A percentile compares a stretch with the other conserved stretches of the same genome.
These are phyloP conservation scores for Octopus sinensis DNA, from an alignment of 1,140 invertebrate species.

Conservation along the genomic window DNA sequence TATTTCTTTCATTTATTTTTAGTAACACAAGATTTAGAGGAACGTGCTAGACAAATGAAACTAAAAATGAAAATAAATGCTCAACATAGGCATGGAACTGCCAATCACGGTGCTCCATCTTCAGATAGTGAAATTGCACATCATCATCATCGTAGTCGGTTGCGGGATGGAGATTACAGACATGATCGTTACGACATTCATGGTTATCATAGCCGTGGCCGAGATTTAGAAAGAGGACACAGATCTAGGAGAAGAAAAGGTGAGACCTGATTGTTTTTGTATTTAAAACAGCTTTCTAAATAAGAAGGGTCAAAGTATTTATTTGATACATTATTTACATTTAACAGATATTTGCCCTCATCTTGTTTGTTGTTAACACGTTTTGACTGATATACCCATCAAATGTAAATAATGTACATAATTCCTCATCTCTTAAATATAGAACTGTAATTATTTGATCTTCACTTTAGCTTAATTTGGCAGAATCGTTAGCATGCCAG, in stretches of 20 bases:
- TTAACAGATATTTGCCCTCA: too few relatives aligned
- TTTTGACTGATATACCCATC: too few relatives aligned
- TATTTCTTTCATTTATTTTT: constrained; percentile 18
- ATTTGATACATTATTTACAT: too few relatives aligned
- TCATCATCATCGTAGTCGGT: constrained; percentile 12
- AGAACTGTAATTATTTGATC: too few relatives aligned
- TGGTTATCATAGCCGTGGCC: constrained; percentile 23
- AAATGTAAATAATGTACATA: too few relatives aligned
- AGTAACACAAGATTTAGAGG: constrained; percentile 76
- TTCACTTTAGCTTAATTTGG: too few relatives aligned
- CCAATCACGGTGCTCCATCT: constrained; percentile 18
- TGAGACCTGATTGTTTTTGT: neutral
- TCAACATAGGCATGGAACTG: constrained; percentile 28
- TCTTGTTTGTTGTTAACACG: too few relatives aligned
- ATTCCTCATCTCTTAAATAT: too few relatives aligned
- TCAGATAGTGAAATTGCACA: constrained; percentile 41
- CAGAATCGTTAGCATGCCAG: too few relatives aligned
- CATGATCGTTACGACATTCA: constrained; percentile 26
- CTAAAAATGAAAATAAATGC: constrained; percentile 63
- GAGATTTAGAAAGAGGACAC: constrained; percentile 31
- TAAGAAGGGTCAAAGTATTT: too few relatives aligned
- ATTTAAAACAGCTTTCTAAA: too few relatives aligned
- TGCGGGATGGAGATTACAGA: constrained; percentile 18
- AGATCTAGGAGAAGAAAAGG: constrained; percentile 30
- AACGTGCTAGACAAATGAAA: constrained; percentile 71